These are phyloP conservation scores for Axis porcinus DNA, from an alignment of 2,113 vertebrate genomes.

Conservation along the genomic window DNA sequence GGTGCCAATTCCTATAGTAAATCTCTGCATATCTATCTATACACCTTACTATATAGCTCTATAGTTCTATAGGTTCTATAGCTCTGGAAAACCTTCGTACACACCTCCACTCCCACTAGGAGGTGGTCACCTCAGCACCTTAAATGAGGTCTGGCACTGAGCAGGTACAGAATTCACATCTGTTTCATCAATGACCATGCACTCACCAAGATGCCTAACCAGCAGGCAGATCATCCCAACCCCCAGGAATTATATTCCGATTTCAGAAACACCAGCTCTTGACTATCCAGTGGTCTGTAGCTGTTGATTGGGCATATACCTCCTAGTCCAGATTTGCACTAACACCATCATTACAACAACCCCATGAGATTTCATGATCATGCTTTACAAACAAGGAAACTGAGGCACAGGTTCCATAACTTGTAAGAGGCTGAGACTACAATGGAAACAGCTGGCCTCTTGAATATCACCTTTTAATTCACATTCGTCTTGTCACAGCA, in stretches of 20 bases:
- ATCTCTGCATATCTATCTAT: neutral
- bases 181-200: neutral
- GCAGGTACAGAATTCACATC: neutral
- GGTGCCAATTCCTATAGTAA: neutral
- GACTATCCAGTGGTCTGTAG: neutral
- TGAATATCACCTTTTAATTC: neutral
- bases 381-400: neutral
- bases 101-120: fast-evolving
- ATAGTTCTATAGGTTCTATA: neutral
- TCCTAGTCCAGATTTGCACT: neutral
- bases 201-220: neutral
- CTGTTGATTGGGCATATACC: neutral
- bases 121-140: neutral
- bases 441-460: neutral
- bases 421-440: neutral
- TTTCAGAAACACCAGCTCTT: neutral
- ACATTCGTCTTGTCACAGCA: neutral
- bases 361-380: neutral
- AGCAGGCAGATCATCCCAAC: neutral
- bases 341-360: neutral
- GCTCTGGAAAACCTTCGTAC: neutral
- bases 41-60: neutral
- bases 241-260: neutral
- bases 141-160: neutral
- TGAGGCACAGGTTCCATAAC: neutral